Conservation (phyloP, 2,888 invertebrate genomes). For the Metopia argyrocephala region DNA sequence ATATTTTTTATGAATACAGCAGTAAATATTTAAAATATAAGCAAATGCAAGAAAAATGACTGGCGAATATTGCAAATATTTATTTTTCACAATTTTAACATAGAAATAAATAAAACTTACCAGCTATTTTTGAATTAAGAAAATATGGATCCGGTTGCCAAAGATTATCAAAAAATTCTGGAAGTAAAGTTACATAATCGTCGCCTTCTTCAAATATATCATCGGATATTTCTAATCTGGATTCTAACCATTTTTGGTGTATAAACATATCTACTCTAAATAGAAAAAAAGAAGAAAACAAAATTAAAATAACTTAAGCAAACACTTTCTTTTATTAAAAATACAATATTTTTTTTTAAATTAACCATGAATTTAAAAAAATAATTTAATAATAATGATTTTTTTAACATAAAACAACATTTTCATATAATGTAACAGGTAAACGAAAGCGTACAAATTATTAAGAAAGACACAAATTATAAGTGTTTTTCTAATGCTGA, state of each 20-base stretch:
- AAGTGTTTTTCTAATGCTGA: too few species aligned
- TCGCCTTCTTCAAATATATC: conserved; percentile 90
- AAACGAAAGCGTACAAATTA: too few species aligned
- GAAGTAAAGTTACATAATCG: conserved; percentile 88
- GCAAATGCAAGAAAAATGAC: conserved; percentile 14
- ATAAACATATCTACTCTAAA: conserved; percentile 90
- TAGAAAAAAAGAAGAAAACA: conserved; percentile 22
- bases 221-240: conserved; percentile 86
- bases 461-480: too few species aligned
- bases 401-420: too few species aligned
- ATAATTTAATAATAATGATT: too few species aligned
- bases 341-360: neutral
- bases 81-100: neutral
- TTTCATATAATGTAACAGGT: too few species aligned
- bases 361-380: neutral
- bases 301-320: conserved; percentile 10
- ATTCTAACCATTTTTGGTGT: conserved; percentile 89
- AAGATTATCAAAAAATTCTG: conserved; percentile 89
- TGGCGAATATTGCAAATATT: neutral
- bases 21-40: conserved; percentile 13
- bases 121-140: conserved; percentile 90
- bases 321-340: neutral
- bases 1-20: too few species aligned
- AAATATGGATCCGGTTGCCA: conserved; percentile 94
- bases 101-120: conserved; percentile 77